Evolutionary conservation across 2,113 vertebrate species (phyloP).

Genomic region (Semnornis frantzii): DNA sequence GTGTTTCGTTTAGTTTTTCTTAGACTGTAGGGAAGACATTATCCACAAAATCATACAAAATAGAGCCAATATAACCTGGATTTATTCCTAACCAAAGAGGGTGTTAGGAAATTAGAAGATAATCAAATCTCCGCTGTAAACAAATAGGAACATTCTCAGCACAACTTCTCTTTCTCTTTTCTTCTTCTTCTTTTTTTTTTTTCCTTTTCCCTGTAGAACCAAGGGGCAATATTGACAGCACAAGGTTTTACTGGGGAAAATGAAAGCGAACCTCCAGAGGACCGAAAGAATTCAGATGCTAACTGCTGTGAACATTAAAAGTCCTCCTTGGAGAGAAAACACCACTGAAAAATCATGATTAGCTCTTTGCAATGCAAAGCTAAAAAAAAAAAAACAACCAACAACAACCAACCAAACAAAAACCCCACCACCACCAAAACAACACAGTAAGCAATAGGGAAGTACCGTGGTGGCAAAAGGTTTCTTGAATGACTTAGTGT

Average conservation of each 20-base stretch:
- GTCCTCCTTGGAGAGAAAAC: slow-evolving; percentile 35
- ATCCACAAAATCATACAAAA: slow-evolving; percentile 33
- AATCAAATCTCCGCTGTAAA: slow-evolving; percentile 40
- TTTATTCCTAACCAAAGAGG: slow-evolving; percentile 48
- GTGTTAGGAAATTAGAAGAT: slow-evolving; percentile 50
- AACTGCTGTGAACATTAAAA: slow-evolving; percentile 6
- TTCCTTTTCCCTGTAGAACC: slow-evolving; percentile 16
- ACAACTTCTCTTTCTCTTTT: background rate
- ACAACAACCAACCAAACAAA: too few relatives aligned
- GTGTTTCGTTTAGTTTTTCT: slow-evolving; percentile 18
- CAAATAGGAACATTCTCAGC: slow-evolving; percentile 17
- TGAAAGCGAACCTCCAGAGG: slow-evolving; percentile 44
- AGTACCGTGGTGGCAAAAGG: background rate
- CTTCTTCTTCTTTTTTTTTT: background rate
- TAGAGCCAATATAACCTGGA: slow-evolving; percentile 33
- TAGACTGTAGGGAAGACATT: slow-evolving; percentile 39
- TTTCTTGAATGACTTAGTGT: background rate
- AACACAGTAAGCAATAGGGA: background rate
- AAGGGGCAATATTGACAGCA: slow-evolving; percentile 26
- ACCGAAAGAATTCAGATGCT: background rate
- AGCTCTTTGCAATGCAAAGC: background rate
- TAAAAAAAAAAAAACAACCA: background rate
- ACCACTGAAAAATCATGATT: slow-evolving; percentile 23
- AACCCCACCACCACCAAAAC: background rate
- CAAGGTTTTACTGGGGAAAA: slow-evolving; percentile 40